Conservation (phyloP, 2,888 invertebrate genomes). For the Pherbina coryleti region DNA sequence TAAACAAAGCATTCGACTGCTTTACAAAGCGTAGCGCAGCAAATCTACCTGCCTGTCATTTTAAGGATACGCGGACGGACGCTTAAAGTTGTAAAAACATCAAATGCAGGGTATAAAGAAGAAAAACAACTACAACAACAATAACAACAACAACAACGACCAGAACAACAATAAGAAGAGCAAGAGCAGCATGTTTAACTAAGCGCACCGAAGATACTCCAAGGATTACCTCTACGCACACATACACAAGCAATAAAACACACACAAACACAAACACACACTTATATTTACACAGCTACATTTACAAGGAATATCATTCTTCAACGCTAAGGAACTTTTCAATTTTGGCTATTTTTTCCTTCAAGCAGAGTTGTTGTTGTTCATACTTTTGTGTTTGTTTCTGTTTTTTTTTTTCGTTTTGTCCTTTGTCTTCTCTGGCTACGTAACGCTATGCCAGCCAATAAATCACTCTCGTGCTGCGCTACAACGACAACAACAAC, state of each 20-base stretch:
- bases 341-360: not conserved
- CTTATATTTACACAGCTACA: constrained; percentile 23
- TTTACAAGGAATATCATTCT: not conserved
- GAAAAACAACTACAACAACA: constrained; percentile 21
- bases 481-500: constrained; percentile 33
- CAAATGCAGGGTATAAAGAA: constrained; percentile 10
- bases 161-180: not conserved
- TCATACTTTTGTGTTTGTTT: not conserved
- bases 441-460: constrained; percentile 3
- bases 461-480: constrained; percentile 31
- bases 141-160: constrained; percentile 10
- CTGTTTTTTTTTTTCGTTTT: not conserved
- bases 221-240: constrained; percentile 38
- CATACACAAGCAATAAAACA: constrained; percentile 30
- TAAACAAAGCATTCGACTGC: not conserved
- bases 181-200: constrained; percentile 10
- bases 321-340: constrained; percentile 6
- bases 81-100: no score
- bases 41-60: constrained; percentile 25
- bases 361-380: not conserved
- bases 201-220: constrained; percentile 31
- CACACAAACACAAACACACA: constrained; percentile 36
- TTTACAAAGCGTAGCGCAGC: not conserved
- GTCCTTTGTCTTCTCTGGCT: not conserved
- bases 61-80: constrained; percentile 12